Conservation (phyloP, 2,888 invertebrate species). For the Tachina grossa region DNA sequence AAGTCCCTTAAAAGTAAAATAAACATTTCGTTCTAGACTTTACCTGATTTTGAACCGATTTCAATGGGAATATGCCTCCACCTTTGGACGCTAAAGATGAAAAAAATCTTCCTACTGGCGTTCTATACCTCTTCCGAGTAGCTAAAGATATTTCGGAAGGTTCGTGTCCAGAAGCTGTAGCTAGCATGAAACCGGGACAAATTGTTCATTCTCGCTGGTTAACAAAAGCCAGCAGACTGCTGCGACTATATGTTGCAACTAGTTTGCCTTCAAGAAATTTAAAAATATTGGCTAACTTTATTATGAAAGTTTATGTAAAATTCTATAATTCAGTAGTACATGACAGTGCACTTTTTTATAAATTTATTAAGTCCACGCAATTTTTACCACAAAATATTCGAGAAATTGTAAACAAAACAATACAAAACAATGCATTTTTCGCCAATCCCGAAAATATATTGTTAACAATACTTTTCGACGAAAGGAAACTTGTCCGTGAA, state of each 20-base stretch:
- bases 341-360: constrained; percentile 22
- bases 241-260: constrained; percentile 34
- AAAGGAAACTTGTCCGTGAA: constrained; percentile 35
- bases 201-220: background rate
- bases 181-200: background rate
- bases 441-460: constrained; percentile 22
- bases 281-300: constrained; percentile 34
- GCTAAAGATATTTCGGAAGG: constrained; percentile 28
- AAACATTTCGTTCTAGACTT: background rate
- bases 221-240: background rate
- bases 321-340: constrained; percentile 30
- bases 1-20: background rate
- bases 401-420: constrained; percentile 37
- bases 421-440: constrained; percentile 37
- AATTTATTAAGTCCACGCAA: constrained; percentile 31
- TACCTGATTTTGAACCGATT: background rate
- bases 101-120: background rate
- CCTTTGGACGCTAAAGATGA: background rate
- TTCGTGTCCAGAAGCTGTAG: constrained; percentile 36
- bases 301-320: constrained; percentile 37
- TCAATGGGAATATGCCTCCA: background rate
- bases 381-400: constrained; percentile 33
- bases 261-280: constrained; percentile 31
- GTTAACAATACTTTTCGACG: constrained; percentile 29
- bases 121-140: background rate